phyloP scores from a whole-genome alignment of 2,888 invertebrate species.

The Molorchus minor region DNA sequence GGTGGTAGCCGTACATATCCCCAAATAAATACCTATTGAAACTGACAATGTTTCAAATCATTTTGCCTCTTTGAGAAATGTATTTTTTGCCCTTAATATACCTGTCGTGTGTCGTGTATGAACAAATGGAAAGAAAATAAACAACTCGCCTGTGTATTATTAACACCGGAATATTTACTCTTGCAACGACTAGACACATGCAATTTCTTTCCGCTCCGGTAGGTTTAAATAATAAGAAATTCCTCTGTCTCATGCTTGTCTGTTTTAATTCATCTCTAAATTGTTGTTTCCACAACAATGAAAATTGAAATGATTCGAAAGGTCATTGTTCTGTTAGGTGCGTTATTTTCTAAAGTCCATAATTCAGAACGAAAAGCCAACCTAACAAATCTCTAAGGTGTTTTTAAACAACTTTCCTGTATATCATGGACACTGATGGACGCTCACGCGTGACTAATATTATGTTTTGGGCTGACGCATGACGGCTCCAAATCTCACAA shows the following conservation, averaged over 20 bases:
- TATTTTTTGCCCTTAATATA: too few species aligned
- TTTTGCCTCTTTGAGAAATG: too few species aligned
- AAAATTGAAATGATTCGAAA: slow-evolving; percentile 25
- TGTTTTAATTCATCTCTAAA: slow-evolving; percentile 34
- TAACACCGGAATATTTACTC: slow-evolving; percentile 7
- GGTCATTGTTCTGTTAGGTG: slow-evolving; percentile 26
- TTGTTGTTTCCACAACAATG: slow-evolving; percentile 35
- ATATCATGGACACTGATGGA: neutral
- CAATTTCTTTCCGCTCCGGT: slow-evolving; percentile 34
- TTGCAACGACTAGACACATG: slow-evolving; percentile 28
- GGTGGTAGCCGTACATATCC: too few species aligned
- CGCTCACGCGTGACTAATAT: neutral
- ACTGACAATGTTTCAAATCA: too few species aligned
- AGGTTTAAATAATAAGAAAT: slow-evolving; percentile 34
- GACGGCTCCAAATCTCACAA: too few species aligned
- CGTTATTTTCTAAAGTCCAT: neutral
- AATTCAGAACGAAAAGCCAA: neutral
- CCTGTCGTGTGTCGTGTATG: too few species aligned
- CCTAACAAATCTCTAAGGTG: neutral
- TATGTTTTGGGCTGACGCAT: neutral
- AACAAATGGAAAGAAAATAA: too few species aligned
- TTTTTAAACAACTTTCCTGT: neutral
- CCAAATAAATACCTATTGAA: too few species aligned
- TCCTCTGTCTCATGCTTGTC: slow-evolving; percentile 25
- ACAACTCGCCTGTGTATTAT: too few species aligned